A percentile compares a stretch with the other conserved stretches of the same genome.
Conservation (phyloP, 2,797 vertebrate genomes). For the Rhinella marina region DNA sequence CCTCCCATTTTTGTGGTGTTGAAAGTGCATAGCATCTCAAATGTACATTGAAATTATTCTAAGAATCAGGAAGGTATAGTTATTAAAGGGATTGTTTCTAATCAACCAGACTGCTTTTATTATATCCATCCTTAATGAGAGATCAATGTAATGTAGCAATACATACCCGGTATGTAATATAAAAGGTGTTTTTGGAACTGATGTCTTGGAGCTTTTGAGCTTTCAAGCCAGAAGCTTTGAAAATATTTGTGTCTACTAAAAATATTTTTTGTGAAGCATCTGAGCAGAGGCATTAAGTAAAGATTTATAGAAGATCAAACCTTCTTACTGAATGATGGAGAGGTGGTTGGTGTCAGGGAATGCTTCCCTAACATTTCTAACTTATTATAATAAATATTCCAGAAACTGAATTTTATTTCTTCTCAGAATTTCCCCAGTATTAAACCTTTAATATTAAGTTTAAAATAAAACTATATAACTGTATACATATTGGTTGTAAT, state of each 20-base stretch:
- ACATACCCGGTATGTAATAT: too few relatives aligned
- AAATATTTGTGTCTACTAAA: constrained; percentile 9
- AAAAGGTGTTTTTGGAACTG: too few relatives aligned
- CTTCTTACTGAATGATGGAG: constrained; percentile 33
- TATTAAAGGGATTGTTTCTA: too few relatives aligned
- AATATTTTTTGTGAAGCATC: constrained; percentile 24
- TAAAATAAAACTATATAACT: not conserved
- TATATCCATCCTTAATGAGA: too few relatives aligned
- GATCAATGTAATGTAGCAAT: too few relatives aligned
- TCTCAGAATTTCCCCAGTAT: not conserved
- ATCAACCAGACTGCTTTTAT: too few relatives aligned
- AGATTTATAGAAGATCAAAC: constrained; percentile 28
- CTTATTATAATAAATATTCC: constrained; percentile 21
- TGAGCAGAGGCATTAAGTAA: not conserved
- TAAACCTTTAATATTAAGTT: not conserved
- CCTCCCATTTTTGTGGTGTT: too few relatives aligned
- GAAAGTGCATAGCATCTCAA: too few relatives aligned
- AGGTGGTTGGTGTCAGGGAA: constrained; percentile 5
- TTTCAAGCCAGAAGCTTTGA: constrained; percentile 4
- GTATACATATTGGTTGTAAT: too few relatives aligned
- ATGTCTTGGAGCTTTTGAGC: not conserved
- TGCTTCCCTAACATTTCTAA: constrained; percentile 3
- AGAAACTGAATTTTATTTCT: constrained; percentile 6
- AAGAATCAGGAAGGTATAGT: too few relatives aligned
- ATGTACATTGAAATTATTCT: too few relatives aligned